These are phyloP conservation scores for Sweltsa coloradensis DNA, from an alignment of 1,140 invertebrate genomes.

Conservation along the genomic window DNA sequence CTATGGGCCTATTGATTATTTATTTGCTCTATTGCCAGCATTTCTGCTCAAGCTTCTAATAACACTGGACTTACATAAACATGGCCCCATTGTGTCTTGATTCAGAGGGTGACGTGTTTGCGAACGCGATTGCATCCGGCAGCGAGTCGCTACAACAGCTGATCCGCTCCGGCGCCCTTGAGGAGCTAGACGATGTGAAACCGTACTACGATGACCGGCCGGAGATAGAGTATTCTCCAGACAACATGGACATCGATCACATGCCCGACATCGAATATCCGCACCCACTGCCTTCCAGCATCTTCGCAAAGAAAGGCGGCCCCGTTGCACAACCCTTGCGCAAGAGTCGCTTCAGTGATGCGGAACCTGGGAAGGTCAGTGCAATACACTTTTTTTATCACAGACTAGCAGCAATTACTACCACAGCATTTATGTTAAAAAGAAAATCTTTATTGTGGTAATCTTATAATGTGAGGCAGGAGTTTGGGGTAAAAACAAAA, in stretches of 20 bases:
- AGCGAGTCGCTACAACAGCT: constrained; percentile 58
- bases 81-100: constrained; percentile 14
- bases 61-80: neutral
- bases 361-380: no score
- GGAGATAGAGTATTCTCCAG: neutral
- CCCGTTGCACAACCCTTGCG: no score
- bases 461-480: no score
- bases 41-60: neutral
- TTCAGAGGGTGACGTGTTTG: constrained; percentile 54
- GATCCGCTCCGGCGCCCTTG: constrained; percentile 62
- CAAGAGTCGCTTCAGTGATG: no score
- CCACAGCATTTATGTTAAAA: no score
- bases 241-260: constrained; percentile 7
- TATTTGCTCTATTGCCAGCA: neutral
- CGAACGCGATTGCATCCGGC: constrained; percentile 60
- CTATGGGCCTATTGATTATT: neutral
- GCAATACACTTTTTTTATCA: no score
- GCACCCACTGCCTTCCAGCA: constrained; percentile 2
- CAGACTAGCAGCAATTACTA: no score
- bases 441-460: no score
- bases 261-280: constrained; percentile 7
- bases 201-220: constrained; percentile 38
- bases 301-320: neutral
- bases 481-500: no score
- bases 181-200: constrained; percentile 62